A percentile compares a stretch with the other conserved stretches of the same genome.
Conservation (phyloP, 2,797 vertebrate species). For the Cygnus olor region DNA sequence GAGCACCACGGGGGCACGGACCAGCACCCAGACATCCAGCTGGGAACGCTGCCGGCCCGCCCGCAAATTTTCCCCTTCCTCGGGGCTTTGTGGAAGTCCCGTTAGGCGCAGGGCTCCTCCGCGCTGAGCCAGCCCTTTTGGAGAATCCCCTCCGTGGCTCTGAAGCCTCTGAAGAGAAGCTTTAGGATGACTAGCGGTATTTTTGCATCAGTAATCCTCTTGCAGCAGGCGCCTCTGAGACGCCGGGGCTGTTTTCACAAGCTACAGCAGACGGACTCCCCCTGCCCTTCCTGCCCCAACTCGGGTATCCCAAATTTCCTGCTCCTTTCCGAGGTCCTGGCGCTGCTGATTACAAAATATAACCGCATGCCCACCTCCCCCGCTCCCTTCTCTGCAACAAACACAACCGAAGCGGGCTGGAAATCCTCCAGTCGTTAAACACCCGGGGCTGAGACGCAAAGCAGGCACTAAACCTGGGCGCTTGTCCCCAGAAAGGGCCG, state of each 20-base stretch:
- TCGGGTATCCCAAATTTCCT: neutral
- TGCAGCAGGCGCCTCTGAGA: neutral
- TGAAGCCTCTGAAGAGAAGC: neutral
- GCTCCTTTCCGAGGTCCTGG: neutral
- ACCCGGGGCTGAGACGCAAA: neutral
- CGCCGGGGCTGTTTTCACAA: neutral
- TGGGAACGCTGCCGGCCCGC: neutral
- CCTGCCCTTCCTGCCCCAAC: neutral
- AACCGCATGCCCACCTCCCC: neutral
- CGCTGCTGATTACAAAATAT: neutral
- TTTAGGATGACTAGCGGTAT: neutral
- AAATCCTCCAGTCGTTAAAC: neutral
- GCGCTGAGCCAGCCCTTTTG: neutral
- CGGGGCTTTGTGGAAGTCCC: neutral
- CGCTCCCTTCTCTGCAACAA: neutral
- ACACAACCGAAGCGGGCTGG: neutral
- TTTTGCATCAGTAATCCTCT: neutral
- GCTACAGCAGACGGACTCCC: neutral
- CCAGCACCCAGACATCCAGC: neutral
- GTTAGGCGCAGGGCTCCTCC: neutral
- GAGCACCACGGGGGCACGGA: neutral
- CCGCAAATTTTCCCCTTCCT: neutral
- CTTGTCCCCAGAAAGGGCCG: neutral
- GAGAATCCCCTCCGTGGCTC: neutral
- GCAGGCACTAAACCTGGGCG: neutral